Base-by-base conservation (phyloP, 2,113 vertebrate genomes). In the Percina caprodes region DNA sequence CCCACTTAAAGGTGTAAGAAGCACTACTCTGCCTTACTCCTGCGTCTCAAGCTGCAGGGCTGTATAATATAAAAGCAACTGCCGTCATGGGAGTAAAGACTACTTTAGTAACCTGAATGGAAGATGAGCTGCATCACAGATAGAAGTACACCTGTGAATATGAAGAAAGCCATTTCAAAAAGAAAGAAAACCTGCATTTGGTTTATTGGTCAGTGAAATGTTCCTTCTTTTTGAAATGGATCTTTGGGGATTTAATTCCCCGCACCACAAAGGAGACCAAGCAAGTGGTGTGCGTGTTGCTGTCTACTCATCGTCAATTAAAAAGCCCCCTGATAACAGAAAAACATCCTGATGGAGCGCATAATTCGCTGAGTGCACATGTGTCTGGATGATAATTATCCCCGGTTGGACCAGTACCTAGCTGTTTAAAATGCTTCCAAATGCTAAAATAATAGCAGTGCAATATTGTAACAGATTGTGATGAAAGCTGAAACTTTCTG, bases 41-140 rank as follows among this genome's bases (percentile, higher is more conserved):
- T 74, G 59, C 59, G 59, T 9, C 88, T 91, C 89, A 76, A 79
- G 92, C 94, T 91, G 70, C 89, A 85, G 90, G 92, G 93, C 88
- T 90, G 79, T 19, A 24, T 13, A 62, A 39, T n/a, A 19, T 11
- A 70, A 24, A 39, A 74, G 33, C 46, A 60, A 52, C 56, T 60
- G 33, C 52, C 49, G 39, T 46, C 19, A 30, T 13, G n/a, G 15
- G 45, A 58, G 21, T 46, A 23, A 65, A 39, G 35, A 71, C 35
- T 8, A 5, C 59, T 76, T 72, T 69, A 75, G 4, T 48, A 54
- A 69, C 23, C 10, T 52, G 33, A 24, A 70, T 48, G 33, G 35
- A 60, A 76, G 61, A 51, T 21, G 7, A 67, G 39, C 59, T 33
- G 23, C 4, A 33, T 63, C 49, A 26, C 49, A 62, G n/a, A 70